These are phyloP conservation scores for Hyperoplus immaculatus DNA, from an alignment of 2,797 vertebrate genomes.

Conservation along the genomic window DNA sequence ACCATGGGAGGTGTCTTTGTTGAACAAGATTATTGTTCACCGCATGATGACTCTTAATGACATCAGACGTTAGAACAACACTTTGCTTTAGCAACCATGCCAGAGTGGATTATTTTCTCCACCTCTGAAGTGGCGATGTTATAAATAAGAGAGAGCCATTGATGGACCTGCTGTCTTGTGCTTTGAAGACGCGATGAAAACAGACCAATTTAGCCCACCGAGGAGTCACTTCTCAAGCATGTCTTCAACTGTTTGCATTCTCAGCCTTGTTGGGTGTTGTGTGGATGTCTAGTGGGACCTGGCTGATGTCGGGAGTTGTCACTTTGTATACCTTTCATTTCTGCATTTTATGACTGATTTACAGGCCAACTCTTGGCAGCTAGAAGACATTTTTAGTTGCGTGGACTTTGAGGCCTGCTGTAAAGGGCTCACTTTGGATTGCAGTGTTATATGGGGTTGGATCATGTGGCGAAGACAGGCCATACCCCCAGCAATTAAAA, in stretches of 20 bases:
- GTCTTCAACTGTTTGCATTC: conserved; percentile 11
- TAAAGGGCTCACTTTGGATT: conserved; percentile 31
- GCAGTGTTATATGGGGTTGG: conserved; percentile 40
- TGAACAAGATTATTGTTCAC: conserved; percentile 21
- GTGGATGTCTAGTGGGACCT: conserved; percentile 13
- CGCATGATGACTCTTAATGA: conserved; percentile 33
- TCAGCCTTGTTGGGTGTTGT: conserved; percentile 18
- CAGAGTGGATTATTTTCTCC: conserved; percentile 21
- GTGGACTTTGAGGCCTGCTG: conserved; percentile 29
- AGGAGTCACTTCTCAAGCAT: conserved; percentile 7
- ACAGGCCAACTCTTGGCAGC: background rate
- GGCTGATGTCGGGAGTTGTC: conserved; percentile 34
- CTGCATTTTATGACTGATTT: conserved; percentile 19
- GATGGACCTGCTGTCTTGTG: background rate
- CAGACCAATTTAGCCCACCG: conserved; percentile 17
- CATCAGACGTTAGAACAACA: conserved; percentile 25
- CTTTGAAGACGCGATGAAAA: conserved; percentile 33
- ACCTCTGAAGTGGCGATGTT: conserved; percentile 8
- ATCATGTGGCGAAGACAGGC: background rate
- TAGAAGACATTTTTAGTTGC: conserved; percentile 4
- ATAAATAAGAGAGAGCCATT: conserved; percentile 25
- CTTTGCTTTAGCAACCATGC: conserved; percentile 26
- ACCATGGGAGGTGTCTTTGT: conserved; percentile 14
- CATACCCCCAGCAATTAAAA: conserved; percentile 34
- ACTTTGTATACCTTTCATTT: conserved; percentile 26